phyloP scores from a whole-genome alignment of 1,140 invertebrate species.

The Drosophila murphyi region DNA sequence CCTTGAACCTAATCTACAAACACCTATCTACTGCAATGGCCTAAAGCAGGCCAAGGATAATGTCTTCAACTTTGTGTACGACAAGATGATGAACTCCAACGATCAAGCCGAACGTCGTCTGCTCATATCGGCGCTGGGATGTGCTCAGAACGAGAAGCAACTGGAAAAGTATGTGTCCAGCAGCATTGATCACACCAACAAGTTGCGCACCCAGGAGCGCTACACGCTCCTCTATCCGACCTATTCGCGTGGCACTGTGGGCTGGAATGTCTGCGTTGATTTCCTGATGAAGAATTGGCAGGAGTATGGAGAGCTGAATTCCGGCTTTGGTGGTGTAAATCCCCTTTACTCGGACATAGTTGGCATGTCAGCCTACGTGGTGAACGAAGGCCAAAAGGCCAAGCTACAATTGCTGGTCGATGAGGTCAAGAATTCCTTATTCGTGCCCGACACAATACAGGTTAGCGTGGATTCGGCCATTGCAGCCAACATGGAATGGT shows the following conservation, averaged over 20 bases:
- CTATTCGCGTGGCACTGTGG: slow-evolving; percentile 67
- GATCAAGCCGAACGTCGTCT: slow-evolving; percentile 86
- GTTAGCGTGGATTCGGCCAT: slow-evolving; percentile 49
- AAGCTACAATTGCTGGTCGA: slow-evolving; percentile 59
- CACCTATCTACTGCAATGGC: slow-evolving; percentile 88
- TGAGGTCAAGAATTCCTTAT: slow-evolving; percentile 42
- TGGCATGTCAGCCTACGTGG: slow-evolving; percentile 63
- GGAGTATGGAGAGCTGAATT: slow-evolving; percentile 54
- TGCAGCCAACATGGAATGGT: slow-evolving; percentile 64
- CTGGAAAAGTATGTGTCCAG: slow-evolving; percentile 68
- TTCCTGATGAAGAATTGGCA: slow-evolving; percentile 67
- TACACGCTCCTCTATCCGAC: slow-evolving; percentile 62
- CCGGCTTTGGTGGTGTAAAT: slow-evolving; percentile 69
- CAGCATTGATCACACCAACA: slow-evolving; percentile 57
- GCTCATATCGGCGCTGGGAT: slow-evolving; percentile 86
- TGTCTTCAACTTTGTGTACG: slow-evolving; percentile 88
- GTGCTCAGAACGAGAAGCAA: slow-evolving; percentile 79
- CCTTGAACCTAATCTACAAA: slow-evolving; percentile 72
- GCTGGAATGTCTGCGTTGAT: slow-evolving; percentile 60
- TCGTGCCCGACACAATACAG: slow-evolving; percentile 54
- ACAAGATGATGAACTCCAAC: slow-evolving; percentile 86
- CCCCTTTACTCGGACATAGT: slow-evolving; percentile 63
- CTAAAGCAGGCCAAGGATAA: slow-evolving; percentile 86
- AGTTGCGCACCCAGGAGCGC: slow-evolving; percentile 67
- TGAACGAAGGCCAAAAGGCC: slow-evolving; percentile 56